Base-by-base conservation (phyloP, 1,140 invertebrate genomes). In the Teleopsis dalmanni region DNA sequence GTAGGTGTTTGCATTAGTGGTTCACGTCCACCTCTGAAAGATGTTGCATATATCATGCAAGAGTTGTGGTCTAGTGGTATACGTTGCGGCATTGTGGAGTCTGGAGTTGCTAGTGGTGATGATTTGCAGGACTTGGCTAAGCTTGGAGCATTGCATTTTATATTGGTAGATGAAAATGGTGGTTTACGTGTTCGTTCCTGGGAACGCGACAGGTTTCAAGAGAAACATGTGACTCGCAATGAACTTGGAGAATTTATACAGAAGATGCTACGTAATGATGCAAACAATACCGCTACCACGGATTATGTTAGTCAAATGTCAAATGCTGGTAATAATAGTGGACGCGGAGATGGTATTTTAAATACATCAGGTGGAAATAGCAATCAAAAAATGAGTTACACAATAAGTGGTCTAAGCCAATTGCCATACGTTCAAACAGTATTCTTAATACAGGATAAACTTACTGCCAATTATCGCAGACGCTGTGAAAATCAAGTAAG, bases 121-220 rank as follows among this genome's bases (percentile, higher is more conserved):
- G 84, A 87, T 34, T 78, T 82, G 13, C 76, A 84, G 54, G 81
- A 83, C 48, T 76, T 81, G 50, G 82, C 83, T 35, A 67, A 70
- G 23, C 70, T 81, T 34, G 75, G 75, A 16, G 81, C 87, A 5
- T 72, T 75, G 36, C 77, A 83, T 60, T 76, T 87, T 18, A 74
- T 89, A 8, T 71, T 85, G 16, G 67, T 88, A 7, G 85, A 72
- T 0, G 85, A 87, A 55, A 75, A 76, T 47, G 77, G 78, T 2
- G 75, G 54, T 14, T 68, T 84, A 13, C 75, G 76, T 52, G 72
- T 87, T 33, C 69, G 78, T 35, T 76, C 73, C 13, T 79, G 76
- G 71, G 77, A 82, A 42, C 75, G 76, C 35, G 79, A 83, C 25
- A 73, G 73, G 31, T 81, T 81, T 58, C 77, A 79, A 44, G 84